phyloP scores from a whole-genome alignment of 2,888 invertebrate genomes.

The Chloroclystis v-ata region DNA sequence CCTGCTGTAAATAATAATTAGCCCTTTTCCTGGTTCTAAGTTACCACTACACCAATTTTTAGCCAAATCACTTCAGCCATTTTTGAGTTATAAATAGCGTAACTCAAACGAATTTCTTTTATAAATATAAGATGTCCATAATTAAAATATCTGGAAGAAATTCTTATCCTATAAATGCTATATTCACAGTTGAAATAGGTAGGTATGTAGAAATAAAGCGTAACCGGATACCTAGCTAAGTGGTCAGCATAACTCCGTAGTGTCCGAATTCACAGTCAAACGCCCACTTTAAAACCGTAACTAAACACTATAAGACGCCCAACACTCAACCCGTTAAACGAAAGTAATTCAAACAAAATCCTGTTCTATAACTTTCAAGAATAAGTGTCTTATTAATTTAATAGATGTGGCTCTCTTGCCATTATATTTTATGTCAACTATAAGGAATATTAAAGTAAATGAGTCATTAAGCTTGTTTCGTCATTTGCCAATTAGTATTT shows the following conservation, averaged over 20 bases:
- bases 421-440: conserved; percentile 2
- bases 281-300: conserved; percentile 1
- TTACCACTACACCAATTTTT: too few relatives aligned
- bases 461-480: not conserved
- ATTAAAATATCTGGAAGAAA: too few relatives aligned
- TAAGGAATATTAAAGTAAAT: conserved; percentile 1
- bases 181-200: too few relatives aligned
- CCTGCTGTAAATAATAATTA: too few relatives aligned
- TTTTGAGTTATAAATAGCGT: too few relatives aligned
- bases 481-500: conserved; percentile 12
- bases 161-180: too few relatives aligned
- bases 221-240: not conserved
- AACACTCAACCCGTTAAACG: not conserved
- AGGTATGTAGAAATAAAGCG: not conserved
- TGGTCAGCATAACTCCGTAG: not conserved
- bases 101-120: too few relatives aligned
- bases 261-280: not conserved
- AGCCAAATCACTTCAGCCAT: too few relatives aligned
- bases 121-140: too few relatives aligned
- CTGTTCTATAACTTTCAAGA: conserved; percentile 1
- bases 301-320: not conserved
- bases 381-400: conserved; percentile 2
- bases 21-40: too few relatives aligned
- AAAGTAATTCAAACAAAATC: not conserved
- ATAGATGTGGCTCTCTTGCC: not conserved